These are phyloP conservation scores for Scolopax bukidnonensis DNA, from an alignment of 2,797 vertebrate species.

Conservation along the genomic window DNA sequence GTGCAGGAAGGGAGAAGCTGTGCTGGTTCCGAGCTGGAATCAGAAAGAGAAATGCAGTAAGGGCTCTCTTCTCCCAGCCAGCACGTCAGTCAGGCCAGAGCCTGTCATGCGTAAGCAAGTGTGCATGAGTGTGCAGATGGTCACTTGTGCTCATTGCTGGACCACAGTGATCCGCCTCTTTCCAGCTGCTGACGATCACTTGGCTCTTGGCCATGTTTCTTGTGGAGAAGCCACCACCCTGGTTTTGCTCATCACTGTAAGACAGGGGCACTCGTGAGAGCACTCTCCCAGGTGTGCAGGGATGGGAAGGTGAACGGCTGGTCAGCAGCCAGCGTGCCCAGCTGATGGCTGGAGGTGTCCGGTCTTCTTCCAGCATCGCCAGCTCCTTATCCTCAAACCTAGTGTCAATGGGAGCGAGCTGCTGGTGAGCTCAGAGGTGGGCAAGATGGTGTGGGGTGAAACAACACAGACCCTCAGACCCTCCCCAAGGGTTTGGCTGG, in stretches of 20 bases:
- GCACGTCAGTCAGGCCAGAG: background rate
- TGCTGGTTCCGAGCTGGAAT: background rate
- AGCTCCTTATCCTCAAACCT: background rate
- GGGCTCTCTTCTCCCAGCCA: background rate
- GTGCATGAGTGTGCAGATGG: fast-evolving
- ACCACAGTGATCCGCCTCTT: background rate
- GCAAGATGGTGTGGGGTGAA: fast-evolving
- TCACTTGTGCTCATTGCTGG: background rate
- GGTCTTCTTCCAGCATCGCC: background rate
- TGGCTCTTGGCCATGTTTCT: background rate
- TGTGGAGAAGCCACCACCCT: background rate
- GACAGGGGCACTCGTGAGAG: background rate
- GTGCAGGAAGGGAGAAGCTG: background rate
- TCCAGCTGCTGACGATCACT: background rate
- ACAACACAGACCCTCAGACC: background rate
- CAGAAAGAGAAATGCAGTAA: background rate
- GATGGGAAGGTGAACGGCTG: fast-evolving
- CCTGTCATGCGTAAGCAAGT: fast-evolving
- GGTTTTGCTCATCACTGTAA: background rate
- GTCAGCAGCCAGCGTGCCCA: background rate
- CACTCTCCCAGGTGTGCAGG: fast-evolving
- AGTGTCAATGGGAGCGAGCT: fast-evolving
- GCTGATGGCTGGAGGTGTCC: background rate
- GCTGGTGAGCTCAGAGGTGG: background rate
- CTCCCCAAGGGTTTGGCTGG: background rate